Percentiles rank a stretch among this genome's conserved stretches.
Evolutionary conservation across 2,888 invertebrate genomes (phyloP).

Genomic region (Drosophila infuscata): DNA sequence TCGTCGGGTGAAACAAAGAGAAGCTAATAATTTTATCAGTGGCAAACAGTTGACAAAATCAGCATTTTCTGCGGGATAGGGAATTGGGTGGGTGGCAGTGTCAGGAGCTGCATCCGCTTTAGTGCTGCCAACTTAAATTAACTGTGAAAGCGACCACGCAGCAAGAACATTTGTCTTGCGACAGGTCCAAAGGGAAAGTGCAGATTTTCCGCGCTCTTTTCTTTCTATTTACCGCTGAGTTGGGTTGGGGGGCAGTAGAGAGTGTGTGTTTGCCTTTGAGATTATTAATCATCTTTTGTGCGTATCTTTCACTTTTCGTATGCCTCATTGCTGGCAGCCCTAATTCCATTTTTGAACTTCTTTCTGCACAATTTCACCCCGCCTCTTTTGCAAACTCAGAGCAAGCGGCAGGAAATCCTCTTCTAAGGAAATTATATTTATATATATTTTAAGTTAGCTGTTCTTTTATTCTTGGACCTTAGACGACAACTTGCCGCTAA

Average conservation of each 20-base stretch:
- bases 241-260: background rate
- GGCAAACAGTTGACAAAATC: conserved; percentile 83
- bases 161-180: conserved; percentile 81
- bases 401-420: conserved; percentile 66
- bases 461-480: conserved; percentile 28
- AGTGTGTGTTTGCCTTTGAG: conserved; percentile 49
- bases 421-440: conserved; percentile 52
- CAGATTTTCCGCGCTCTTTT: conserved; percentile 53
- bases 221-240: background rate
- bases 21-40: conserved; percentile 84
- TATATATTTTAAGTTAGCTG: conserved; percentile 30
- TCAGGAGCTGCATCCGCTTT: conserved; percentile 69
- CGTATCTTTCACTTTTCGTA: conserved; percentile 76
- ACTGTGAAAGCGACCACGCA: conserved; percentile 83
- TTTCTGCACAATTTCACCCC: conserved; percentile 12
- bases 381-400: background rate
- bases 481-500: conserved; percentile 46
- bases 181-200: conserved; percentile 41
- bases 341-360: conserved; percentile 60
- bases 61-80: conserved; percentile 66
- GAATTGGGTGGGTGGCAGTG: conserved; percentile 6
- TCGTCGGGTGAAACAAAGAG: conserved; percentile 50
- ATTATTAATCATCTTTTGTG: conserved; percentile 83
- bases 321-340: conserved; percentile 64
- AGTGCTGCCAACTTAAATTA: conserved; percentile 77